Evolutionary conservation across 2,113 vertebrate species (phyloP), one percentile per base, ranked within the genome.

Genomic region (Corythaixoides concolor): DNA sequence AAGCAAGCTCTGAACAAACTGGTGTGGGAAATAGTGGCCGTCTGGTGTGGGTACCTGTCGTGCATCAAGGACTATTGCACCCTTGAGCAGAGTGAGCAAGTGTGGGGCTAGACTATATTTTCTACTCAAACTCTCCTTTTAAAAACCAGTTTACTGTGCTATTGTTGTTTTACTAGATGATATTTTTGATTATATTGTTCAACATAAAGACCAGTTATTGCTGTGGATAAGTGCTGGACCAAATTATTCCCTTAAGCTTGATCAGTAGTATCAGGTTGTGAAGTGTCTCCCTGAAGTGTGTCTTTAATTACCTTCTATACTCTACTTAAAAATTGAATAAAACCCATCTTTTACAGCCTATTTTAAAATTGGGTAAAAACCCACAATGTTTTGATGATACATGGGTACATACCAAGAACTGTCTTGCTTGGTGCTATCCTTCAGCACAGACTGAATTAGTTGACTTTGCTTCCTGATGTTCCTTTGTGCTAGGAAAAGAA

Each of bases 21-120:
- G 2, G 6, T 2, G 2, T 43, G 5, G 39, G 28, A 79, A 72
- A 43, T 28, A 50, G 15, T 1, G 2, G 15, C 43, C 2, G 1
- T 67, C 60, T 63, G 56, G 5, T 70, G 37, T 32, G 58, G 67
- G 20, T 39, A 23, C 37, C 33, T 68, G 43, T 82, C 41, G 49
- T 11, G 3, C n/a, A 63, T 32, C 58, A 13, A 72, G 43, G 62
- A 24, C 20, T 60, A 7, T 9, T 8, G 28, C 45, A 49, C 33
- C 18, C 21, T 79, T 9, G 39, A 28, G 75, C 52, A 19, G 26
- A 73, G 41, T 19, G 56, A 55, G 45, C 4, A 11, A 66, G 22
- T 21, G 18, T 17, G 21, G 60, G 63, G 18, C 50, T 86, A 1
- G 56, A 6, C 33, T 43, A 6, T 67, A 5, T 43, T 62, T 88